phyloP scores from a whole-genome alignment of 2,797 vertebrate genomes.

The Gambelia wislizenii region DNA sequence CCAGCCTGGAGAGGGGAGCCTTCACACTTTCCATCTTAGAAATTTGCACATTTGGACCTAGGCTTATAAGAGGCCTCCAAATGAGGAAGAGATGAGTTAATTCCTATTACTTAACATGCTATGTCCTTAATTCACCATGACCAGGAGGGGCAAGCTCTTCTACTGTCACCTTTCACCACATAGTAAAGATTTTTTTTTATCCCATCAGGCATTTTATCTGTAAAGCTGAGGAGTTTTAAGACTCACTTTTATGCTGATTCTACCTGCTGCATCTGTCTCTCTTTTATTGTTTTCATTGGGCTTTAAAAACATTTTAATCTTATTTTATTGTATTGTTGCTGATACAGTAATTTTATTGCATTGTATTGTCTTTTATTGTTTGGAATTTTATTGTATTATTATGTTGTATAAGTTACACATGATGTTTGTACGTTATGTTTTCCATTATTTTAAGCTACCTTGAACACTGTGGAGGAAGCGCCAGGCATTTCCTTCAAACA shows the following conservation, averaged over 20 bases:
- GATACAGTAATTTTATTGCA: too few relatives aligned
- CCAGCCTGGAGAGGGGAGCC: too few relatives aligned
- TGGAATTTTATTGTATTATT: background rate
- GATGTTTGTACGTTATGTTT: background rate
- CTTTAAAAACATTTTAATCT: background rate
- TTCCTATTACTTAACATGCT: background rate
- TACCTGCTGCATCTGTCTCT: background rate
- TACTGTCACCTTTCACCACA: background rate
- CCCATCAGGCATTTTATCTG: background rate
- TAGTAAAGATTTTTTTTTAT: background rate
- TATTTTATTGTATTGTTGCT: background rate
- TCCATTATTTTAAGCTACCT: background rate
- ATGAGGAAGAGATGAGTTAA: background rate
- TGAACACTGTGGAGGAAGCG: background rate
- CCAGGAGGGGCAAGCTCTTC: background rate
- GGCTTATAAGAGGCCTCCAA: background rate
- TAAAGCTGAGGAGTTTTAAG: background rate
- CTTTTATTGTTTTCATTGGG: background rate
- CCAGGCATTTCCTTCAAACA: background rate
- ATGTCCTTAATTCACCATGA: background rate
- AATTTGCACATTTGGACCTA: background rate
- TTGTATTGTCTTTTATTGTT: too few relatives aligned
- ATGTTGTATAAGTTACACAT: background rate
- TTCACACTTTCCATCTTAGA: background rate
- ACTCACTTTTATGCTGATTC: background rate